Evolutionary conservation across 2,888 invertebrate genomes (phyloP).

Genomic region (Athetis lepigone): DNA sequence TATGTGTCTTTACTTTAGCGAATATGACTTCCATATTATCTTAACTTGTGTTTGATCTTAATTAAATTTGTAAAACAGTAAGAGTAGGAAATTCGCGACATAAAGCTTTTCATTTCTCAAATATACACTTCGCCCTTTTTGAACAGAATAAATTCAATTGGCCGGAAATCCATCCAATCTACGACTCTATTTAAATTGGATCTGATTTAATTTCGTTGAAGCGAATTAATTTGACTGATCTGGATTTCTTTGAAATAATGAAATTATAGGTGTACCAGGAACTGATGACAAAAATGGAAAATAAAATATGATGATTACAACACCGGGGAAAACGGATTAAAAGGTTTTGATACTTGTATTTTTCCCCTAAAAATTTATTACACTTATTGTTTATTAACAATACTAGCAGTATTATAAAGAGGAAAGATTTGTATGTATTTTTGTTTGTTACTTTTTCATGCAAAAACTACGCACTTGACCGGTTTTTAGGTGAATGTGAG

Average conservation of each 20-base stretch:
- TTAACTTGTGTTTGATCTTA: slow-evolving; percentile 32
- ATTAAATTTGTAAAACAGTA: slow-evolving; percentile 32
- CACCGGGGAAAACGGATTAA: too few species aligned
- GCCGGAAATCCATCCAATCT: slow-evolving; percentile 4
- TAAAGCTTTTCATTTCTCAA: background rate
- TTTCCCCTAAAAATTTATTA: too few species aligned
- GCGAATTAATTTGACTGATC: slow-evolving; percentile 6
- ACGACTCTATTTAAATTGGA: slow-evolving; percentile 12
- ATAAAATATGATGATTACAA: too few species aligned
- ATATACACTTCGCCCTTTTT: background rate
- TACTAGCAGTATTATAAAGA: too few species aligned
- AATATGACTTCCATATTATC: slow-evolving; percentile 44
- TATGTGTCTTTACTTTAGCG: slow-evolving; percentile 34
- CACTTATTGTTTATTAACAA: too few species aligned
- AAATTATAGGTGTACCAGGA: too few species aligned
- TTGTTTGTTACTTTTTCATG: too few species aligned
- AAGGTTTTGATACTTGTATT: too few species aligned
- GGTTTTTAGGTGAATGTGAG: too few species aligned
- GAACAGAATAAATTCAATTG: slow-evolving; percentile 2
- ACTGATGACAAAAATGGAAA: too few species aligned
- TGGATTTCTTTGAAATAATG: slow-evolving; percentile 32
- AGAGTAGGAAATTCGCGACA: slow-evolving; percentile 19
- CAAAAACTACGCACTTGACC: too few species aligned
- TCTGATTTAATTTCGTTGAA: slow-evolving; percentile 19
- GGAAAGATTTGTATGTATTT: too few species aligned